A percentile compares a stretch with the other conserved stretches of the same genome.
Conservation (phyloP, 2,888 invertebrate species). For the Blera fallax region DNA sequence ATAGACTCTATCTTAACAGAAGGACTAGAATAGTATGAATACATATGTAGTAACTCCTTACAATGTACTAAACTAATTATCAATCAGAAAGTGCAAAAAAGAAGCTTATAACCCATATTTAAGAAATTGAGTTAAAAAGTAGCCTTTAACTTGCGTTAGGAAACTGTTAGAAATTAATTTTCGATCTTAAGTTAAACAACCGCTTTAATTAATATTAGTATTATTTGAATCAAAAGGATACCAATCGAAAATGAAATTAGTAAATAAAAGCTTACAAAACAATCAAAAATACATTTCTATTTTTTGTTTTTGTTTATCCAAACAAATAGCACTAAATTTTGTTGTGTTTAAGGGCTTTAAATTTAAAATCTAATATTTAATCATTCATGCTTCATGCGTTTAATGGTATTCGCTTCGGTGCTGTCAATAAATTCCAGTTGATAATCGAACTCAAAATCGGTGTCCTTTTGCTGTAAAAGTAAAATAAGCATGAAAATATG, state of each 20-base stretch:
- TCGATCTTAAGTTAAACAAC: too few relatives aligned
- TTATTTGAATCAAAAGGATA: not conserved
- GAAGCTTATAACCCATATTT: too few relatives aligned
- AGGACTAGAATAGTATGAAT: too few relatives aligned
- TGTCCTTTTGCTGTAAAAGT: constrained; percentile 77
- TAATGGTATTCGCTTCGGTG: constrained; percentile 73
- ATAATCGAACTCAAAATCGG: constrained; percentile 80
- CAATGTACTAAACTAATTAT: too few relatives aligned
- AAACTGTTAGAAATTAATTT: too few relatives aligned
- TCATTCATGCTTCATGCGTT: constrained; percentile 81
- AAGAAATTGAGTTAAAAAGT: too few relatives aligned
- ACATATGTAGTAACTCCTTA: too few relatives aligned
- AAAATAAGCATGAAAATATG: not conserved
- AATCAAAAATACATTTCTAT: constrained; percentile 34
- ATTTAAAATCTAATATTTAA: constrained; percentile 60
- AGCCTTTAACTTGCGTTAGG: too few relatives aligned
- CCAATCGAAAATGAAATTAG: constrained; percentile 29
- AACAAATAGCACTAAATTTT: not conserved
- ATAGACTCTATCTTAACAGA: too few relatives aligned
- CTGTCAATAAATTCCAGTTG: constrained; percentile 79
- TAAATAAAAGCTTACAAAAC: constrained; percentile 21
- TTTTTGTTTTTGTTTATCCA: constrained; percentile 1
- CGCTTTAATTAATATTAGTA: too few relatives aligned
- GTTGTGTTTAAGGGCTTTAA: not conserved
- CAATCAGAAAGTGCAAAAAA: too few relatives aligned